Evolutionary conservation across 2,888 invertebrate genomes (phyloP).

Genomic region (Tachystola acroxantha): DNA sequence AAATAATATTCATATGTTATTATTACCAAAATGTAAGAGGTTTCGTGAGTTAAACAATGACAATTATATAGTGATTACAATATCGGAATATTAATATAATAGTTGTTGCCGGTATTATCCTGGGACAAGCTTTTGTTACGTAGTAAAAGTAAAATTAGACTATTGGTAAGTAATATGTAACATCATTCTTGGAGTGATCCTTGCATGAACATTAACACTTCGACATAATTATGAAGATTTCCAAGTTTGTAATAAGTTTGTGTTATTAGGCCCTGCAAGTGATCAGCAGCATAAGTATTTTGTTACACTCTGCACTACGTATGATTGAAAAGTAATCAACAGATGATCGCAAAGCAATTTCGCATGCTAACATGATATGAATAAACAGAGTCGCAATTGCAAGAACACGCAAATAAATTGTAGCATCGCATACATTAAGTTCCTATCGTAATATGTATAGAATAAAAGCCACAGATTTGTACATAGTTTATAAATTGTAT

Average conservation of each 20-base stretch:
- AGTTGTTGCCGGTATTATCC: slow-evolving; percentile 10
- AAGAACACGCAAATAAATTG: slow-evolving; percentile 1
- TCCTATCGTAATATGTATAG: too few relatives aligned
- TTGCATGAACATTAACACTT: too few relatives aligned
- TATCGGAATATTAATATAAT: too few relatives aligned
- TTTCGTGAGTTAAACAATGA: background rate
- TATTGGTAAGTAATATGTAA: too few relatives aligned
- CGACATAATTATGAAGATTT: too few relatives aligned
- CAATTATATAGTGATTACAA: too few relatives aligned
- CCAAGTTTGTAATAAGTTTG: too few relatives aligned
- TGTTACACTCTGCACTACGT: background rate
- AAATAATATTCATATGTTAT: too few relatives aligned
- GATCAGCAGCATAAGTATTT: background rate
- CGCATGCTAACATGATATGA: slow-evolving; percentile 2
- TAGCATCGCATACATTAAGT: background rate
- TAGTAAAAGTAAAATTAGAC: too few relatives aligned
- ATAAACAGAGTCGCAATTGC: slow-evolving; percentile 6
- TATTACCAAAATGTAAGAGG: background rate
- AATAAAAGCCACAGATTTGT: too few relatives aligned
- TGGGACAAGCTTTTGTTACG: slow-evolving; percentile 1
- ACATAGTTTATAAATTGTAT: too few relatives aligned
- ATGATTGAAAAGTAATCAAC: slow-evolving; percentile 1
- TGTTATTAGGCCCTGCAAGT: background rate
- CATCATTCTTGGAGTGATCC: too few relatives aligned
- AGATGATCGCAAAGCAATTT: slow-evolving; percentile 10